Evolutionary conservation across 2,888 invertebrate genomes (phyloP).

Genomic region (Phragmatobia fuliginosa): DNA sequence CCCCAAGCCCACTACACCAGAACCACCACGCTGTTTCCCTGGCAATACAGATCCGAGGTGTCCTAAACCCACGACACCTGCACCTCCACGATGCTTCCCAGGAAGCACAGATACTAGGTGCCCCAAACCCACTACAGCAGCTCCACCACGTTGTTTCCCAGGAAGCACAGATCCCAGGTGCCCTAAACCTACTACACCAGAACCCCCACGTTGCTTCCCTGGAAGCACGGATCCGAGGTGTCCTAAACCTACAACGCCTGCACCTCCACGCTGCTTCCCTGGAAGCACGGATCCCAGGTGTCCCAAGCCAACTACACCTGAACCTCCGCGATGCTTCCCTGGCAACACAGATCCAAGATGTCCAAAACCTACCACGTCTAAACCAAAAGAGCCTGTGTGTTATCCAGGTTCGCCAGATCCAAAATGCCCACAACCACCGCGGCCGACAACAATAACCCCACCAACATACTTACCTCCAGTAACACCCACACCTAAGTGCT

Average conservation of each 20-base stretch:
- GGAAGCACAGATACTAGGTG: slow-evolving; percentile 58
- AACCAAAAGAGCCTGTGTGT: slow-evolving; percentile 35
- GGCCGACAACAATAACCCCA: too few relatives aligned
- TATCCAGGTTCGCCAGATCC: slow-evolving; percentile 64
- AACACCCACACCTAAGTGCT: slow-evolving; percentile 20
- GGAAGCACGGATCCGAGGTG: slow-evolving; percentile 61
- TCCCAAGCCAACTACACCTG: slow-evolving; percentile 53
- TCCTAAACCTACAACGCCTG: slow-evolving; percentile 48
- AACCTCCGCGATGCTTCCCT: slow-evolving; percentile 11
- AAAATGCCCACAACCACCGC: slow-evolving; percentile 32
- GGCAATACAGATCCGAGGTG: slow-evolving; percentile 47
- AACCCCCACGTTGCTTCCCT: slow-evolving; percentile 57
- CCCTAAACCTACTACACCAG: slow-evolving; percentile 50
- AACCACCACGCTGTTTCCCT: slow-evolving; percentile 54
- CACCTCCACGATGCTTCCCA: slow-evolving; percentile 49
- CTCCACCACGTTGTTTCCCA: slow-evolving; percentile 55
- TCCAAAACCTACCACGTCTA: slow-evolving; percentile 8
- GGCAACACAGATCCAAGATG: slow-evolving; percentile 11
- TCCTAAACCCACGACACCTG: slow-evolving; percentile 39
- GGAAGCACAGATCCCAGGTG: slow-evolving; percentile 61
- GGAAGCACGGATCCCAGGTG: slow-evolving; percentile 59
- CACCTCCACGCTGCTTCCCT: slow-evolving; percentile 42
- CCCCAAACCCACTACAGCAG: slow-evolving; percentile 52
- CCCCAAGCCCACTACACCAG: slow-evolving; percentile 53
- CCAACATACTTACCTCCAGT: slow-evolving; percentile 18